These are phyloP conservation scores for Shinisaurus crocodilurus DNA, from an alignment of 2,113 vertebrate genomes.

Conservation along the genomic window DNA sequence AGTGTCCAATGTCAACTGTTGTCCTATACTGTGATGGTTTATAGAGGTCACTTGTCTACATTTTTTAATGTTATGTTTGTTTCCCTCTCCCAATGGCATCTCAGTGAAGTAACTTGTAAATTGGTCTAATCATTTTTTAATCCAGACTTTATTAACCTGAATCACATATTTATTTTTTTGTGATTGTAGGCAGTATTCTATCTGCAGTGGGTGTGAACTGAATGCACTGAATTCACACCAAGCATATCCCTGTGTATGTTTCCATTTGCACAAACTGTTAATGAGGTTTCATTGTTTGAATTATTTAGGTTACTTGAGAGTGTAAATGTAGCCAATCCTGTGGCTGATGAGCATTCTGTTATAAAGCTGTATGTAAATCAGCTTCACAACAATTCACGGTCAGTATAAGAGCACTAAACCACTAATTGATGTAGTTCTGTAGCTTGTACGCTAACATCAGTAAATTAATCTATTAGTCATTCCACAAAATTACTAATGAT, in stretches of 20 bases:
- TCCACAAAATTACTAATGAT: slow-evolving; percentile 51
- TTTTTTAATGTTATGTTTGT: slow-evolving; percentile 32
- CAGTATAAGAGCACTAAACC: slow-evolving; percentile 75
- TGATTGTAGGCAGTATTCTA: slow-evolving; percentile 29
- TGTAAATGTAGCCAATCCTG: slow-evolving; percentile 74
- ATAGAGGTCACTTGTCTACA: slow-evolving; percentile 44
- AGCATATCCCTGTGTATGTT: slow-evolving; percentile 57
- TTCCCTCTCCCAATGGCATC: slow-evolving; percentile 18
- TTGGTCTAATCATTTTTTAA: slow-evolving; percentile 36
- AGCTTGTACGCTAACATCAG: slow-evolving; percentile 62
- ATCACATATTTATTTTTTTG: not conserved
- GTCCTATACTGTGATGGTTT: slow-evolving; percentile 40
- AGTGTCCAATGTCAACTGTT: not conserved
- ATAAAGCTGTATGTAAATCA: slow-evolving; percentile 83
- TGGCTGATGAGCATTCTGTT: slow-evolving; percentile 80
- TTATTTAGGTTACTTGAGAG: slow-evolving; percentile 79
- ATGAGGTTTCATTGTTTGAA: slow-evolving; percentile 76
- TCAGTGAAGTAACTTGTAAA: slow-evolving; percentile 35
- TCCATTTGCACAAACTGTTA: slow-evolving; percentile 63
- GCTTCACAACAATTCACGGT: slow-evolving; percentile 76
- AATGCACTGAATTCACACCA: slow-evolving; percentile 45
- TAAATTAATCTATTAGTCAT: slow-evolving; percentile 57
- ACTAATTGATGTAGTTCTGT: slow-evolving; percentile 68
- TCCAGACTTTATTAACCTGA: slow-evolving; percentile 16
- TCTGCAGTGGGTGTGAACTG: slow-evolving; percentile 56